Evolutionary conservation across 1,140 invertebrate genomes (phyloP).

Genomic region (Mercenaria mercenaria): DNA sequence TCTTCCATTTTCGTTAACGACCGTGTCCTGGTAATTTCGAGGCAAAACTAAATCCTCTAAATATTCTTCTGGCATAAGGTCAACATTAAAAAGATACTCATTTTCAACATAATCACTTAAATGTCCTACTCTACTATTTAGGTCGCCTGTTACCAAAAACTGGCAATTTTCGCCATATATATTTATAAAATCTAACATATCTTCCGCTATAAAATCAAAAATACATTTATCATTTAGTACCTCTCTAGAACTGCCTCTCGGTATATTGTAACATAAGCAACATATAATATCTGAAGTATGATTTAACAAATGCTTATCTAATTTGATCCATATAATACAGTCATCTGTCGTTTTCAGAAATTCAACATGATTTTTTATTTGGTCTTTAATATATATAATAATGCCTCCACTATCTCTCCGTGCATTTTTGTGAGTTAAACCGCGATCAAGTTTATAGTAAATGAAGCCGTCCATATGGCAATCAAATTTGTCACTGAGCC

Average conservation of each 20-base stretch:
- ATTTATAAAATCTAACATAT: background rate
- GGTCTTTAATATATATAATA: background rate
- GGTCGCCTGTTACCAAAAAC: background rate
- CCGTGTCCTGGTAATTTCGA: background rate
- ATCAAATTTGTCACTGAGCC: no score
- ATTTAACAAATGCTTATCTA: background rate
- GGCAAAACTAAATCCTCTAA: background rate
- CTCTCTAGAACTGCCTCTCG: background rate
- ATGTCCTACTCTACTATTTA: background rate
- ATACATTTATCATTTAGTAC: background rate
- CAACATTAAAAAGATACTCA: background rate
- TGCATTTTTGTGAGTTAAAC: background rate
- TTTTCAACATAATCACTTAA: constrained; percentile 6
- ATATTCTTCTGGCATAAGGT: constrained; percentile 10
- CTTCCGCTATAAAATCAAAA: background rate
- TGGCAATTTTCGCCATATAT: background rate
- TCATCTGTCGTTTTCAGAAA: background rate
- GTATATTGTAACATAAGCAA: no score
- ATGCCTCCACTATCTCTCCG: background rate
- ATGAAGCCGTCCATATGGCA: background rate
- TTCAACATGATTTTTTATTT: background rate
- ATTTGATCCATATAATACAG: background rate
- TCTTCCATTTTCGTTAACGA: constrained; percentile 1
- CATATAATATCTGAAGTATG: background rate
- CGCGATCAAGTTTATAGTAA: background rate